Percentiles rank a stretch among this genome's conserved stretches.
Evolutionary conservation across 2,888 invertebrate species (phyloP).

Genomic region (Eudasyphora cyanicolor): DNA sequence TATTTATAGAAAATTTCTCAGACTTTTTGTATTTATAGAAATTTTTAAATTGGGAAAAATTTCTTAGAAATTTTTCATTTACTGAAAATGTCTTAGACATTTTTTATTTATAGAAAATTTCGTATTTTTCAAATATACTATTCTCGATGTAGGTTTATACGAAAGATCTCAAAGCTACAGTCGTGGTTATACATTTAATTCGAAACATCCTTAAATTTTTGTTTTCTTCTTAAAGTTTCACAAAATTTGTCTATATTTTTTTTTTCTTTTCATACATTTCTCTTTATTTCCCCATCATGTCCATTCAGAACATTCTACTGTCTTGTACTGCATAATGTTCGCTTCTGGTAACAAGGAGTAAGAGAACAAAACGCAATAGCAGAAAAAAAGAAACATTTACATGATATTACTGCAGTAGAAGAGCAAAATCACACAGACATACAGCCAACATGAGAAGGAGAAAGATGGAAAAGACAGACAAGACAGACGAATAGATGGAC

Average conservation of each 20-base stretch:
- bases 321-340: constrained; percentile 61
- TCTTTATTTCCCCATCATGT: constrained; percentile 32
- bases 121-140: too few relatives aligned
- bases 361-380: constrained; percentile 12
- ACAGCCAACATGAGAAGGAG: constrained; percentile 36
- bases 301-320: constrained; percentile 29
- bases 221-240: neutral
- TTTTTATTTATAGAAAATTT: too few relatives aligned
- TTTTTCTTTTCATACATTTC: neutral
- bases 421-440: constrained; percentile 6
- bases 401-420: constrained; percentile 64
- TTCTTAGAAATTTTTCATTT: too few relatives aligned
- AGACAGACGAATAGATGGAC: constrained; percentile 39
- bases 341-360: neutral
- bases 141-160: too few relatives aligned
- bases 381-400: constrained; percentile 51
- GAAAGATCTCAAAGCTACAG: too few relatives aligned
- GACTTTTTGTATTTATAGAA: too few relatives aligned
- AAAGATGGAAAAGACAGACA: neutral
- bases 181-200: too few relatives aligned
- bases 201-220: too few relatives aligned
- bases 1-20: too few relatives aligned
- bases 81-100: too few relatives aligned
- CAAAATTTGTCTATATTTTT: neutral
- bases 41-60: too few relatives aligned